These are phyloP conservation scores for Chloropsis hardwickii DNA, from an alignment of 2,113 vertebrate genomes.

Conservation along the genomic window DNA sequence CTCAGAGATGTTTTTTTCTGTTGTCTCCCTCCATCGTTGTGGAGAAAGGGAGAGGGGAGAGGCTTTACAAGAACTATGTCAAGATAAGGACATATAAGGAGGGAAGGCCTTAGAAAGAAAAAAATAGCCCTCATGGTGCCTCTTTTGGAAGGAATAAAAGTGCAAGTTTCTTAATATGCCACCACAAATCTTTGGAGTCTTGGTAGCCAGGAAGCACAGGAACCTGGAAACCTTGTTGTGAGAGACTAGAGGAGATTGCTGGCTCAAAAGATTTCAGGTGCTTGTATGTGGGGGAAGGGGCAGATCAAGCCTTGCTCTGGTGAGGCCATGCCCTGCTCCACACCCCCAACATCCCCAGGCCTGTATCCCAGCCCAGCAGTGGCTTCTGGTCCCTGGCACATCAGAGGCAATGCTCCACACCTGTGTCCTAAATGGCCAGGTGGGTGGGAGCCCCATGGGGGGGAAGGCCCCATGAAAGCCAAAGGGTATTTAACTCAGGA, in stretches of 20 bases:
- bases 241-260: too few species aligned
- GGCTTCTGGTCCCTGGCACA: background rate
- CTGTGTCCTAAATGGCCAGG: background rate
- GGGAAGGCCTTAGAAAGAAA: background rate
- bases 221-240: too few species aligned
- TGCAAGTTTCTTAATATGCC: background rate
- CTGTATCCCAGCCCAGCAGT: background rate
- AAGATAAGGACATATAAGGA: background rate
- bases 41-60: background rate
- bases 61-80: background rate
- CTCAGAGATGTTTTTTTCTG: fast-evolving
- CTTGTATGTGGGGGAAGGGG: background rate
- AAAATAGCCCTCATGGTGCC: background rate
- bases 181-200: background rate
- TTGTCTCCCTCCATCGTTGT: background rate
- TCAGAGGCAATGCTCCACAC: background rate
- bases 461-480: background rate
- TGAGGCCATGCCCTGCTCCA: background rate
- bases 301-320: background rate
- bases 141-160: background rate
- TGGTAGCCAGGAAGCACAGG: too few species aligned
- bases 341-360: background rate
- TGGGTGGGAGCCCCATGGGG: background rate
- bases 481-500: background rate
- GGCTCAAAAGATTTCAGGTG: background rate